A percentile compares a stretch with the other conserved stretches of the same genome.
Evolutionary conservation across 2,797 vertebrate genomes (phyloP).

Genomic region (Mus minutoides): DNA sequence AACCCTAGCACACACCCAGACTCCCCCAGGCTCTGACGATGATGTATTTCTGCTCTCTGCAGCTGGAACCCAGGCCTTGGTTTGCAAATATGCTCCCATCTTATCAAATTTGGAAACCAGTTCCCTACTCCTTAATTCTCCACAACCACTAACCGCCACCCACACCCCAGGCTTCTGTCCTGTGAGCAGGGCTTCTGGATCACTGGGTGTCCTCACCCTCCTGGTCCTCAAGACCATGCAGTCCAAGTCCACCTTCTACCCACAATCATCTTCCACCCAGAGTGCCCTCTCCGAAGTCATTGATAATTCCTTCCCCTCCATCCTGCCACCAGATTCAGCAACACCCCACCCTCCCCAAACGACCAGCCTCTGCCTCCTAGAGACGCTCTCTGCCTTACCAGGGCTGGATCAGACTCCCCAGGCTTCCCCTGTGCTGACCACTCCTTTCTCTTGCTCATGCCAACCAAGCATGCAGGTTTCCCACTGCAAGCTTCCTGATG

Average conservation of each 20-base stretch:
- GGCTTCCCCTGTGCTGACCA: not conserved
- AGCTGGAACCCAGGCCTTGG: not conserved
- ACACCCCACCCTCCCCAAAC: not conserved
- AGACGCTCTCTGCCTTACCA: not conserved
- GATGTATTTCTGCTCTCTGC: not conserved
- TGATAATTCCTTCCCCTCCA: too few species aligned
- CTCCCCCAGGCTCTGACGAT: not conserved
- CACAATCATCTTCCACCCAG: too few species aligned
- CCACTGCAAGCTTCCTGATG: not conserved
- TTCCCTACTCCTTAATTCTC: not conserved
- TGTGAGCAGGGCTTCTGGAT: not conserved
- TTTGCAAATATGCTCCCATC: not conserved
- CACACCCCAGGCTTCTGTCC: not conserved
- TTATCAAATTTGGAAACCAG: not conserved
- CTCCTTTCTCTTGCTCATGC: not conserved
- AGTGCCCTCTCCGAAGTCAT: not conserved
- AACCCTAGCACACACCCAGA: not conserved
- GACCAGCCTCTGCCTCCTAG: not conserved
- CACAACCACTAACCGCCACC: not conserved
- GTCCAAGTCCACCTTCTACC: not conserved
- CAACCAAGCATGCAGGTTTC: not conserved
- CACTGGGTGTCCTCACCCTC: not conserved
- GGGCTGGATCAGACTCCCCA: not conserved
- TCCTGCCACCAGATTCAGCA: not conserved
- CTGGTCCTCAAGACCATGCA: rapidly evolving